phyloP scores from a whole-genome alignment of 2,888 invertebrate species.

The Apotomis betuletana region DNA sequence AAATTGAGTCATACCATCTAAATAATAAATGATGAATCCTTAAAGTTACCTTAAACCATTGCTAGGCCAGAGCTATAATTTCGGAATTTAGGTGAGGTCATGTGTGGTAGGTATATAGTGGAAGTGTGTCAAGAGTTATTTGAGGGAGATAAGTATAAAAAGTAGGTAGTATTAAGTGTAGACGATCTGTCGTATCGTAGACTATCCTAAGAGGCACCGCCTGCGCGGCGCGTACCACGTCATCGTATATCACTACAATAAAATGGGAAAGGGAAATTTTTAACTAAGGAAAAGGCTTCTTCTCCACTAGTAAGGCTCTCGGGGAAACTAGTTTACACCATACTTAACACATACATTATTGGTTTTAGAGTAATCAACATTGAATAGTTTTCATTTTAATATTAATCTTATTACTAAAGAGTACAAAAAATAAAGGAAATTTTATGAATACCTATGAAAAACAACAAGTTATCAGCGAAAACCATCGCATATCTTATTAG shows the following conservation, averaged over 20 bases:
- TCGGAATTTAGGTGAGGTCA: constrained; percentile 57
- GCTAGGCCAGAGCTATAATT: constrained; percentile 76
- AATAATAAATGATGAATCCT: constrained; percentile 80
- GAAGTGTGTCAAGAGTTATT: constrained; percentile 59
- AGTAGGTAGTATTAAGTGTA: constrained; percentile 56
- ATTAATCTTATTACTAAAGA: constrained; percentile 83
- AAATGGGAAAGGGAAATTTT: constrained; percentile 58
- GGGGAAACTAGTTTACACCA: constrained; percentile 80
- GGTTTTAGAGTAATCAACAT: constrained; percentile 83
- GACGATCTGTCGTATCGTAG: constrained; percentile 54
- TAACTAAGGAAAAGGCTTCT: constrained; percentile 81
- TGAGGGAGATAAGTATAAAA: constrained; percentile 60
- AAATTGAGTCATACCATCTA: constrained; percentile 84
- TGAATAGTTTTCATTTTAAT: constrained; percentile 81
- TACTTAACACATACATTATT: constrained; percentile 78
- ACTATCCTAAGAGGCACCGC: constrained; percentile 40
- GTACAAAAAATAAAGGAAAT: constrained; percentile 84
- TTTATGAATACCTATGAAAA: constrained; percentile 82
- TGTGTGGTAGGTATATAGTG: constrained; percentile 50
- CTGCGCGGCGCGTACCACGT: constrained; percentile 51
- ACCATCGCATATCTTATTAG: constrained; percentile 80
- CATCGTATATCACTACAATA: constrained; percentile 53
- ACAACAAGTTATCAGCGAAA: constrained; percentile 82
- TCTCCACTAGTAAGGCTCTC: constrained; percentile 79
- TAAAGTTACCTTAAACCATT: constrained; percentile 70